Conservation (phyloP, 1,140 invertebrate species). For the Musca domestica region DNA sequence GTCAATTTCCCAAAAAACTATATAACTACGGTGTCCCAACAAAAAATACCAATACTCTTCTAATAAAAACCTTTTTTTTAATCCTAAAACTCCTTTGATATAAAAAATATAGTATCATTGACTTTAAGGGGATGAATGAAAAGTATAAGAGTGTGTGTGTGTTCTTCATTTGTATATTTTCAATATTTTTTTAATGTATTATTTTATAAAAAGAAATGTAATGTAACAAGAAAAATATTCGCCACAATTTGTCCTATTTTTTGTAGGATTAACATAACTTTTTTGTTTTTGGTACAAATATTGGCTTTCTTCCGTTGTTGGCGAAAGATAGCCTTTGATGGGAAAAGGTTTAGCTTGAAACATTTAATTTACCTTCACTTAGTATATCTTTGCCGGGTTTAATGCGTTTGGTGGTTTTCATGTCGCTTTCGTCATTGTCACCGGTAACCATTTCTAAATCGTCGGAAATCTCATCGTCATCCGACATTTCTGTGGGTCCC, state of each 20-base stretch:
- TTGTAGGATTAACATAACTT: neutral
- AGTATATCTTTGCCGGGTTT: conserved; percentile 54
- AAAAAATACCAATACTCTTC: no score
- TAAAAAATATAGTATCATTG: no score
- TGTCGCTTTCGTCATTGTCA: conserved; percentile 63
- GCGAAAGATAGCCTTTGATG: neutral
- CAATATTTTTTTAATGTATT: no score
- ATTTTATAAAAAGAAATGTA: no score
- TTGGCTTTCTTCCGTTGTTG: neutral
- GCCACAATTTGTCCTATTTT: neutral
- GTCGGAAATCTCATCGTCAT: conserved; percentile 75
- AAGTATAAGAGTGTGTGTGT: no score
- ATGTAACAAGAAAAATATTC: no score
- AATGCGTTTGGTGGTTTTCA: conserved; percentile 59
- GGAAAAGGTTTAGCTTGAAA: neutral
- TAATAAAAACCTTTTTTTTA: no score
- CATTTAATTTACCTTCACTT: conserved; percentile 40
- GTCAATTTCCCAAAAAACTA: no score
- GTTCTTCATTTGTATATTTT: no score
- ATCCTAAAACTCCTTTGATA: no score
- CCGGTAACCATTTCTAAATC: conserved; percentile 67
- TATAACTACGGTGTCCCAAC: no score
- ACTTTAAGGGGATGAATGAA: no score
- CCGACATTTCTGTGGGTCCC: conserved; percentile 81
- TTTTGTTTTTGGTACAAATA: neutral